Evolutionary conservation across 2,888 invertebrate genomes (phyloP).

Genomic region (Mimachlamys varia): DNA sequence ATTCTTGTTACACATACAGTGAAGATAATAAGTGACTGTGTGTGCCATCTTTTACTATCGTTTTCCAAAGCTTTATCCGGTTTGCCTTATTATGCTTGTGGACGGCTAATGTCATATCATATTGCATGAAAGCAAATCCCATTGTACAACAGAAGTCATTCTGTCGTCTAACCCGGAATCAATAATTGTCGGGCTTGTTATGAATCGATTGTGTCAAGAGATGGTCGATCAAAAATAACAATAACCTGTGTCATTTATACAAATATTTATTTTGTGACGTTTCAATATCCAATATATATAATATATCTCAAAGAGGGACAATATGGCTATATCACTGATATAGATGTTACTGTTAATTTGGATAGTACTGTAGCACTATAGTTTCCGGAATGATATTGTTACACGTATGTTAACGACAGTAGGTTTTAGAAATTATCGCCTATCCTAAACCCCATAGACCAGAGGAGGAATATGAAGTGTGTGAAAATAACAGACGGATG

Average conservation of each 20-base stretch:
- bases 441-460: not conserved
- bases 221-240: not conserved
- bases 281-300: not conserved
- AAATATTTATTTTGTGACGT: not conserved
- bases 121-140: not conserved
- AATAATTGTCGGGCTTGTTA: not conserved
- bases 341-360: no score
- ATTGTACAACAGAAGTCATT: not conserved
- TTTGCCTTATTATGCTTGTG: not conserved
- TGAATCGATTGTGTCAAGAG: not conserved
- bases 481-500: slow-evolving; percentile 2
- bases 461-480: not conserved
- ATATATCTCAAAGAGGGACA: not conserved
- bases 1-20: no score
- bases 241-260: not conserved
- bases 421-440: not conserved
- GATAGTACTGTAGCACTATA: no score
- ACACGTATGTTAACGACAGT: not conserved
- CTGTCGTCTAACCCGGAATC: not conserved
- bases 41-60: no score
- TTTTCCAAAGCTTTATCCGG: no score
- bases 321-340: not conserved
- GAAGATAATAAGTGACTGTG: no score
- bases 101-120: not conserved
- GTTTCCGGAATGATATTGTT: no score